Evolutionary conservation across 2,797 vertebrate genomes (phyloP).

Genomic region (Leontopithecus rosalia): DNA sequence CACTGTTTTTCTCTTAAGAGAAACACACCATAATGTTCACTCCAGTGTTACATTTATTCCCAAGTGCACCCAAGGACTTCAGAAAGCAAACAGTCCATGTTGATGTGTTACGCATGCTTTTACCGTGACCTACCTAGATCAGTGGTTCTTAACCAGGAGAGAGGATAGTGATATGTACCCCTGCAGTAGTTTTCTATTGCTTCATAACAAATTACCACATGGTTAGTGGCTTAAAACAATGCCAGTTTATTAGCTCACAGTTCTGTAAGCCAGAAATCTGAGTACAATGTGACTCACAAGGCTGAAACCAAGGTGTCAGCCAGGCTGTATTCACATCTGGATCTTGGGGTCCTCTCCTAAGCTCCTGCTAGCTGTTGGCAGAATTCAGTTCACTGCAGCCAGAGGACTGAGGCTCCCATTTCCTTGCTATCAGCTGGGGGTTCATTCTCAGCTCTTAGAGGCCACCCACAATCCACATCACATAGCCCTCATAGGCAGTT

Average conservation of each 20-base stretch:
- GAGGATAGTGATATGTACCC: neutral
- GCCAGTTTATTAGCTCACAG: neutral
- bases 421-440: neutral
- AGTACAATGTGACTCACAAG: neutral
- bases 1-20: neutral
- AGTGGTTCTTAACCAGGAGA: slow-evolving; percentile 14
- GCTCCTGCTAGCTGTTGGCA: neutral
- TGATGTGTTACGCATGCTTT: slow-evolving; percentile 6
- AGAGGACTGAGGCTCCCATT: neutral
- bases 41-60: slow-evolving; percentile 30
- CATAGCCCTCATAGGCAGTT: neutral
- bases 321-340: neutral
- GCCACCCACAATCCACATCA: neutral
- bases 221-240: neutral
- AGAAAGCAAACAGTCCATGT: slow-evolving; percentile 7
- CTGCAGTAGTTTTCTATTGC: neutral
- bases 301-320: neutral
- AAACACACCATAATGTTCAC: neutral
- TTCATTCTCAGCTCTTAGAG: neutral
- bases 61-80: slow-evolving; percentile 34
- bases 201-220: slow-evolving; percentile 40
- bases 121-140: neutral
- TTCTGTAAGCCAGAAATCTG: slow-evolving; percentile 8
- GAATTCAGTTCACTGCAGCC: neutral
- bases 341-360: slow-evolving; percentile 3